phyloP scores from a whole-genome alignment of 2,888 invertebrate genomes.

The Drosophila glabriapex region DNA sequence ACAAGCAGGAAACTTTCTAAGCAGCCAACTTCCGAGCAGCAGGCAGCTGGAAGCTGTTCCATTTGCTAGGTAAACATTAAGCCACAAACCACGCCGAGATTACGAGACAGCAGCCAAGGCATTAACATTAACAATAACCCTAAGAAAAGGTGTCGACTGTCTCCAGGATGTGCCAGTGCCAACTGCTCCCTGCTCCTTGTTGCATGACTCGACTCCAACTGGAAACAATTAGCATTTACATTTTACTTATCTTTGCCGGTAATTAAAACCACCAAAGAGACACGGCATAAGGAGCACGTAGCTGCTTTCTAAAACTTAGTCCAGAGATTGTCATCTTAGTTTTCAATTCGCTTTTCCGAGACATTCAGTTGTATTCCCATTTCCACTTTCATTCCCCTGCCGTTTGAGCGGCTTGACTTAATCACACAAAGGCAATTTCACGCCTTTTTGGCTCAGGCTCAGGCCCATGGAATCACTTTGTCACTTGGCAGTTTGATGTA shows the following conservation, averaged over 20 bases:
- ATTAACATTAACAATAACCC: slow-evolving; percentile 63
- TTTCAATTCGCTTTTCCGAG: slow-evolving; percentile 54
- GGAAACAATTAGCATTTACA: slow-evolving; percentile 76
- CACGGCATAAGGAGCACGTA: slow-evolving; percentile 74
- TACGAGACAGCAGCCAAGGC: slow-evolving; percentile 50
- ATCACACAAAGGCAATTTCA: slow-evolving; percentile 83
- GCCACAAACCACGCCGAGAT: slow-evolving; percentile 54
- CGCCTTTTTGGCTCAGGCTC: slow-evolving; percentile 75
- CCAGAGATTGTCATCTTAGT: slow-evolving; percentile 68
- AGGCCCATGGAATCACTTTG: slow-evolving; percentile 70
- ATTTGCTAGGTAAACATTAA: slow-evolving; percentile 29
- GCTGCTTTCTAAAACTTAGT: slow-evolving; percentile 41
- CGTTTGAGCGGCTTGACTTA: slow-evolving; percentile 65
- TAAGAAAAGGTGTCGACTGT: slow-evolving; percentile 79
- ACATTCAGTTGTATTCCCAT: slow-evolving; percentile 2
- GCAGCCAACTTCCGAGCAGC: slow-evolving; percentile 24
- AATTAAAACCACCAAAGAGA: slow-evolving; percentile 58
- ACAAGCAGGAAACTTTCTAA: slow-evolving; percentile 46
- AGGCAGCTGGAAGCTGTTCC: slow-evolving; percentile 73
- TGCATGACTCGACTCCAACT: slow-evolving; percentile 19
- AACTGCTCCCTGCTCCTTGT: slow-evolving; percentile 13
- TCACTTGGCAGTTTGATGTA: slow-evolving; percentile 78
- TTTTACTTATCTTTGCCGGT: slow-evolving; percentile 66
- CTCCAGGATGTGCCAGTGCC: slow-evolving; percentile 49
- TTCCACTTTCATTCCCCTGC: not conserved